These are phyloP conservation scores for Agrochola macilenta DNA, from an alignment of 2,888 invertebrate species.

Conservation along the genomic window DNA sequence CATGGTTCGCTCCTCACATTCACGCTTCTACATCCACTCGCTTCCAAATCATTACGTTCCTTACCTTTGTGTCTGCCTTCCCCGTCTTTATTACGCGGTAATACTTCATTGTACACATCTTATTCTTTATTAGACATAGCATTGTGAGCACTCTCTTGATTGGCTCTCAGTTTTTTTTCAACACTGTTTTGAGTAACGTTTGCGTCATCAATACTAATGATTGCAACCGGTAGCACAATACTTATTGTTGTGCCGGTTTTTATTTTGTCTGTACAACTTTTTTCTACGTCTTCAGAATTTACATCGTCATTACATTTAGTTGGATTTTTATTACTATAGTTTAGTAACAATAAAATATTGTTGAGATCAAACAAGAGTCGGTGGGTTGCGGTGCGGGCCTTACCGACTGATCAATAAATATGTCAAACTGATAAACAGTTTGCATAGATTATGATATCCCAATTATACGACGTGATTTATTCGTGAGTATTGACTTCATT, in stretches of 20 bases:
- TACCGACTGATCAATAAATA: conserved; percentile 68
- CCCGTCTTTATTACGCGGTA: conserved; percentile 80
- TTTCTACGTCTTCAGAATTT: conserved; percentile 77
- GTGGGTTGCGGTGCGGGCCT: conserved; percentile 49
- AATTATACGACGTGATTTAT: conserved; percentile 65
- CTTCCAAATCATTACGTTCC: conserved; percentile 90
- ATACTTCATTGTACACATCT: conserved; percentile 83
- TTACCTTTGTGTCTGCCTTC: conserved; percentile 85
- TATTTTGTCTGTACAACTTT: conserved; percentile 76
- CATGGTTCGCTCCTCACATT: conserved; percentile 87
- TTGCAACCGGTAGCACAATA: conserved; percentile 88
- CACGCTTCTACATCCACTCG: conserved; percentile 85
- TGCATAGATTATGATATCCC: conserved; percentile 66
- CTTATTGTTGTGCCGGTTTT: conserved; percentile 83
- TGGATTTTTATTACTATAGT: conserved; percentile 81
- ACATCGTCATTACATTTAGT: conserved; percentile 90
- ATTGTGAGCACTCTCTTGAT: conserved; percentile 82
- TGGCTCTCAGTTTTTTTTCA: conserved; percentile 86
- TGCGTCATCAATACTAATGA: conserved; percentile 90
- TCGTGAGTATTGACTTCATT: conserved; percentile 50
- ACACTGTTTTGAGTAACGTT: conserved; percentile 85
- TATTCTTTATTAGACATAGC: conserved; percentile 78
- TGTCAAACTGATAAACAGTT: conserved; percentile 70
- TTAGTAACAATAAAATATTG: conserved; percentile 83
- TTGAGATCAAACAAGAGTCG: conserved; percentile 72